These are phyloP conservation scores for Palythoa caribaeorum DNA, from an alignment of 92 coral and sea anemone genomes.

Conservation along the genomic window DNA sequence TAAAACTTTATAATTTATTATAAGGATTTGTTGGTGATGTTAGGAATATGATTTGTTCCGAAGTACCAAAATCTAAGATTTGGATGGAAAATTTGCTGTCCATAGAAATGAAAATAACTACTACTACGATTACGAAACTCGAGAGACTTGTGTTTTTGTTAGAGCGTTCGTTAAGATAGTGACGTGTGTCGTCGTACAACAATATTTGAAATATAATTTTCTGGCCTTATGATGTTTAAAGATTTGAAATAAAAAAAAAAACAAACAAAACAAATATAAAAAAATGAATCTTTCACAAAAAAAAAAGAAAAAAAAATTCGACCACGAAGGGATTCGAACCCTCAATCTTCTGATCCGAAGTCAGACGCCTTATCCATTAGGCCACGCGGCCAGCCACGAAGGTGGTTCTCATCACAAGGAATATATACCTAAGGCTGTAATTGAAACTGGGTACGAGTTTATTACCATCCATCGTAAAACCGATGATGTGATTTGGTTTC, in stretches of 20 bases:
- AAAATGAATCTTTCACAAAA: not conserved
- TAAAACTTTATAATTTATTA: too few relatives aligned
- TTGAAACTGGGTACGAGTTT: not conserved
- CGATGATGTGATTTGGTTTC: not conserved
- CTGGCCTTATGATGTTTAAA: not conserved
- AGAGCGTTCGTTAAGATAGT: too few relatives aligned
- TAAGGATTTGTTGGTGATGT: too few relatives aligned
- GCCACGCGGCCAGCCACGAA: slow-evolving; percentile 87
- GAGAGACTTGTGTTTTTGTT: too few relatives aligned
- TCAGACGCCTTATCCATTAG: slow-evolving; percentile 99
- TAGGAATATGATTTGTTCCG: too few relatives aligned
- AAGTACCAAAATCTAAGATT: too few relatives aligned
- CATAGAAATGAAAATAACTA: too few relatives aligned
- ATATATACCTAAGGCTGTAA: not conserved
- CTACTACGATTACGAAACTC: too few relatives aligned
- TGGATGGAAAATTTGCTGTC: too few relatives aligned
- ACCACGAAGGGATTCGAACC: slow-evolving; percentile 99
- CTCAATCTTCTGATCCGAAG: slow-evolving; percentile 98
- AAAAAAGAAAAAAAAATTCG: slow-evolving; percentile 34
- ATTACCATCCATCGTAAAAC: not conserved
- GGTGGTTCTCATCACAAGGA: accelerated
- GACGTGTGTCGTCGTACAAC: not conserved
- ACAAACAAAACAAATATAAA: not conserved
- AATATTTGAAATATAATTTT: not conserved
- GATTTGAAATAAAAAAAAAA: not conserved